Evolutionary conservation across 2,113 vertebrate genomes (phyloP).

Genomic region (Ophiodon elongatus): DNA sequence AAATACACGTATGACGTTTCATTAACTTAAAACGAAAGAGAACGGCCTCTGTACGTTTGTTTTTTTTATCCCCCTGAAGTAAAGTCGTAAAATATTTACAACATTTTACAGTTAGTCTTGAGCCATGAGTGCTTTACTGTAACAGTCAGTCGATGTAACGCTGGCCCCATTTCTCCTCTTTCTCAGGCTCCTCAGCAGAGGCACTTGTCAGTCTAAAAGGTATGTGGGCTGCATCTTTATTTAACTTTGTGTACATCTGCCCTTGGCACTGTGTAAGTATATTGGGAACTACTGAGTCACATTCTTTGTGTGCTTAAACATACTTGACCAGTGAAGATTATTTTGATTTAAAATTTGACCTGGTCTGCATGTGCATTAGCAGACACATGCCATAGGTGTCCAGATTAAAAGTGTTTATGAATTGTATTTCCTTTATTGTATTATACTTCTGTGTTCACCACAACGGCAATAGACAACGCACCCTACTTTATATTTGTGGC

Average conservation of each 20-base stretch:
- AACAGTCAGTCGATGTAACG: slow-evolving; percentile 8
- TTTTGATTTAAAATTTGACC: not conserved
- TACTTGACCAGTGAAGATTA: not conserved
- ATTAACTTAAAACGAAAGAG: not conserved
- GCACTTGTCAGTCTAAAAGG: slow-evolving; percentile 99
- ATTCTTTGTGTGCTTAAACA: not conserved
- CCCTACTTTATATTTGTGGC: not conserved
- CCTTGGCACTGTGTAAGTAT: not conserved
- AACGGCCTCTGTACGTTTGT: too few relatives aligned
- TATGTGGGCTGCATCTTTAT: slow-evolving; percentile 70
- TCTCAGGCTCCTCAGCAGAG: slow-evolving; percentile 96
- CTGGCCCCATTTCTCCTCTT: slow-evolving; percentile 34
- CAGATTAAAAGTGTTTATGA: not conserved
- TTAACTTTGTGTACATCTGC: slow-evolving; percentile 1
- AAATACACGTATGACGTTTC: not conserved
- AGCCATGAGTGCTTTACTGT: not conserved
- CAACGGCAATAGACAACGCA: not conserved
- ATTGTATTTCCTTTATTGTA: not conserved
- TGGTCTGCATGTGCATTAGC: not conserved
- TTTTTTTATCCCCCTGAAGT: not conserved
- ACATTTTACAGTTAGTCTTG: not conserved
- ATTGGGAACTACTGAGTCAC: not conserved
- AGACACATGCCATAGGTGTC: not conserved
- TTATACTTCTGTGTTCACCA: not conserved
- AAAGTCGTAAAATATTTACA: not conserved